Evolutionary conservation across 2,797 vertebrate genomes (phyloP).

Genomic region (Sus cebifrons): DNA sequence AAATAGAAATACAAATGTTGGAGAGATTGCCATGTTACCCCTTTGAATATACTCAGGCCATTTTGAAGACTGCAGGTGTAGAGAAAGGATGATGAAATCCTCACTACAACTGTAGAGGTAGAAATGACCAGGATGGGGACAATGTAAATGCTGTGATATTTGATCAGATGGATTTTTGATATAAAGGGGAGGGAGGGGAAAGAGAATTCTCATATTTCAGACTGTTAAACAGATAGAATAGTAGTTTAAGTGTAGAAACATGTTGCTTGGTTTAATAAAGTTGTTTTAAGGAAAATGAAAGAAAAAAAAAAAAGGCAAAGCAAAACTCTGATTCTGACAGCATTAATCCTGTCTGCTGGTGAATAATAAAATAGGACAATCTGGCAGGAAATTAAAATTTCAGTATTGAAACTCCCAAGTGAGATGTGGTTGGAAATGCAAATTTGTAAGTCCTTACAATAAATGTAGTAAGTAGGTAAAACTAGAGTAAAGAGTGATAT

Average conservation of each 20-base stretch:
- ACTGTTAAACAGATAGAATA: neutral
- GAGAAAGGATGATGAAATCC: neutral
- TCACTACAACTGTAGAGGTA: neutral
- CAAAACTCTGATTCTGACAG: neutral
- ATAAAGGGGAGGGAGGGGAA: neutral
- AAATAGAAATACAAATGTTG: neutral
- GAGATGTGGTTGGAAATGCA: neutral
- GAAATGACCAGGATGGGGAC: neutral
- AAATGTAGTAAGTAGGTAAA: neutral
- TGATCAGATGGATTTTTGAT: neutral
- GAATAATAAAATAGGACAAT: neutral
- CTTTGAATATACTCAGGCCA: neutral
- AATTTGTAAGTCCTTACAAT: neutral
- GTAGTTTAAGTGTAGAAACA: neutral
- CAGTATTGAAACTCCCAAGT: neutral
- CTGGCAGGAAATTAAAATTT: slow-evolving; percentile 28
- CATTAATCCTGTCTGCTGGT: neutral
- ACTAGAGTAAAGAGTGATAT: neutral
- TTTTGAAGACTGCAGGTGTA: neutral
- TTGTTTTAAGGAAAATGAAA: neutral
- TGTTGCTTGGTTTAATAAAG: neutral
- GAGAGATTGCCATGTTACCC: accelerated
- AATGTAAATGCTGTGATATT: neutral
- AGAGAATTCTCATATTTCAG: neutral
- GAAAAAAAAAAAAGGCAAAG: neutral